Evolutionary conservation across 2,797 vertebrate species (phyloP).

Genomic region (Kryptolebias ocellatus): DNA sequence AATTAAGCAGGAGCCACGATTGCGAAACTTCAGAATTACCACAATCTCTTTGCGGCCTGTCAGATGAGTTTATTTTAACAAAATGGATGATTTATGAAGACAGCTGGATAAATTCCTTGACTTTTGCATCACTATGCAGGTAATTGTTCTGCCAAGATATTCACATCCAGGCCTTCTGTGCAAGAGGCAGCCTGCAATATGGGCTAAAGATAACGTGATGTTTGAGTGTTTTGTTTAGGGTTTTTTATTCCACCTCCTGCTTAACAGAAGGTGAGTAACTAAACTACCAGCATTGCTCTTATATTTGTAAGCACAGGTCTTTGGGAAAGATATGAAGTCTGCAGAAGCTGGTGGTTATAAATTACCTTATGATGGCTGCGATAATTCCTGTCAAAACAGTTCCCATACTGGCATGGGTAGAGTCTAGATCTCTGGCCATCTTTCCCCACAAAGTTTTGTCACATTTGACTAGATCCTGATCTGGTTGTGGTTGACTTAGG

Average conservation of each 20-base stretch:
- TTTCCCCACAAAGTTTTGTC: slow-evolving; percentile 78
- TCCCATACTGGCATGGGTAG: slow-evolving; percentile 71
- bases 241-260: slow-evolving; percentile 45
- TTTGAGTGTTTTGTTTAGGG: slow-evolving; percentile 67
- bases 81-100: slow-evolving; percentile 70
- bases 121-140: slow-evolving; percentile 73
- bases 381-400: slow-evolving; percentile 88
- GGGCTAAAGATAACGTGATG: slow-evolving; percentile 77
- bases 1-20: slow-evolving; percentile 21
- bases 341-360: slow-evolving; percentile 84
- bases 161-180: slow-evolving; percentile 58
- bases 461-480: slow-evolving; percentile 83
- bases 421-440: slow-evolving; percentile 75
- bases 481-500: slow-evolving; percentile 81
- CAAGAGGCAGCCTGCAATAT: slow-evolving; percentile 79
- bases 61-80: slow-evolving; percentile 57
- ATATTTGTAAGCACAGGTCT: slow-evolving; percentile 83
- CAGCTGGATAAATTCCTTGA: slow-evolving; percentile 65
- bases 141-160: slow-evolving; percentile 67
- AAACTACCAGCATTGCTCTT: slow-evolving; percentile 81
- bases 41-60: slow-evolving; percentile 11
- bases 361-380: slow-evolving; percentile 83
- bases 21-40: slow-evolving; percentile 37
- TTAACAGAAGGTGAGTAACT: slow-evolving; percentile 84
- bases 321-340: slow-evolving; percentile 78